phyloP scores from a whole-genome alignment of 2,888 invertebrate genomes.

The Parasteatoda lunata region DNA sequence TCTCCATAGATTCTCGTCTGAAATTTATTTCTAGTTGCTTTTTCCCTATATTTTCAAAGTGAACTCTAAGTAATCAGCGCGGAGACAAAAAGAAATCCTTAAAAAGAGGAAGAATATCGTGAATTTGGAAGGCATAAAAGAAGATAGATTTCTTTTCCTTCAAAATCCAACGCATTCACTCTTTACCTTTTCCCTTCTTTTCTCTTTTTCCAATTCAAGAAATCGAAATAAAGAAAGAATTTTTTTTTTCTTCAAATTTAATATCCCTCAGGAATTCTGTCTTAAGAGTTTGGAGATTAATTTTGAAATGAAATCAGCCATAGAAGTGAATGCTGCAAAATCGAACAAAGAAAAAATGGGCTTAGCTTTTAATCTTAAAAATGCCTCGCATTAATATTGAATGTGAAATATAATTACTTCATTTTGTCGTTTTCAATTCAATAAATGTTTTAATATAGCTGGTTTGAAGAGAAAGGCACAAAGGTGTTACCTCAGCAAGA shows the following conservation, averaged over 20 bases:
- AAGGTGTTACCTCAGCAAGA: too few species aligned
- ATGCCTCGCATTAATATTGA: too few species aligned
- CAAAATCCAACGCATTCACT: background rate
- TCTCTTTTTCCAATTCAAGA: background rate
- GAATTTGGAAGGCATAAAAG: conserved; percentile 3
- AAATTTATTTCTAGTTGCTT: background rate
- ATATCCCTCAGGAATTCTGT: conserved; percentile 2
- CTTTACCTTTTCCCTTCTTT: background rate
- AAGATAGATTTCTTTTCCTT: background rate
- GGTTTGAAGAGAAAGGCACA: too few species aligned
- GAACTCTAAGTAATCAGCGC: background rate
- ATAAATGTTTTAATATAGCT: too few species aligned
- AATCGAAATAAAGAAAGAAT: background rate
- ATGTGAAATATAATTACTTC: too few species aligned
- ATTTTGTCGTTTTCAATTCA: too few species aligned
- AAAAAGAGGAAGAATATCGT: background rate
- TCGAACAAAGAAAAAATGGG: background rate
- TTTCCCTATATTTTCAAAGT: background rate
- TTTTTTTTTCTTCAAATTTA: background rate
- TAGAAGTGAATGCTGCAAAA: conserved; percentile 8
- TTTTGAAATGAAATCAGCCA: conserved; percentile 13
- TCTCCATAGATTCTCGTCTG: background rate
- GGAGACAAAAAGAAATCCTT: background rate
- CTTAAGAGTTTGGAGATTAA: conserved; percentile 13
- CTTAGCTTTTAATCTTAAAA: too few species aligned